A percentile compares a stretch with the other conserved stretches of the same genome.
Evolutionary conservation across 2,113 vertebrate species (phyloP).

Genomic region (Scomber scombrus): DNA sequence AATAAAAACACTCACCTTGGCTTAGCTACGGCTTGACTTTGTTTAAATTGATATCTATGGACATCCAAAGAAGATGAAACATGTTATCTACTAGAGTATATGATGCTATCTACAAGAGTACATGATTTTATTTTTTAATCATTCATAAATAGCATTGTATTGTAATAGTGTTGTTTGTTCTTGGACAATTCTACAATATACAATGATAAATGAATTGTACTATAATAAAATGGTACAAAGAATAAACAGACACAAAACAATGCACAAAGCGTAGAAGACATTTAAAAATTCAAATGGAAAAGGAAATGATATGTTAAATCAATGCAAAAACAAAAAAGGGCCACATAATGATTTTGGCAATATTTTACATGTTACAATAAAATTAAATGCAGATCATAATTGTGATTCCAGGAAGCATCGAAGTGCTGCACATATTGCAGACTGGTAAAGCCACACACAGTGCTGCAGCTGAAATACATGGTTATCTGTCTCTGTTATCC

Average conservation of each 20-base stretch:
- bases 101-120: not conserved
- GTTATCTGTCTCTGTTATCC: slow-evolving; percentile 3
- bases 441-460: not conserved
- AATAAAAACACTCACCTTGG: not conserved
- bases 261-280: not conserved
- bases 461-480: not conserved
- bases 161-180: slow-evolving; percentile 13
- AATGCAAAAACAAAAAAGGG: not conserved
- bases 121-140: not conserved
- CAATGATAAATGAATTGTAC: slow-evolving; percentile 6
- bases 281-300: not conserved
- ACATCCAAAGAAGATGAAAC: too few species aligned
- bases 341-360: not conserved
- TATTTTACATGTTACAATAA: not conserved
- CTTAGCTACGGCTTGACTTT: not conserved
- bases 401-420: not conserved
- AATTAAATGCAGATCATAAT: not conserved
- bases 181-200: not conserved
- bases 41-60: slow-evolving; percentile 16
- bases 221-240: not conserved
- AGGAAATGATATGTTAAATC: not conserved
- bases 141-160: not conserved
- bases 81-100: not conserved
- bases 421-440: not conserved
- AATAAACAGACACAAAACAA: not conserved